phyloP scores from a whole-genome alignment of 2,113 vertebrate species.

The Passerina amoena region DNA sequence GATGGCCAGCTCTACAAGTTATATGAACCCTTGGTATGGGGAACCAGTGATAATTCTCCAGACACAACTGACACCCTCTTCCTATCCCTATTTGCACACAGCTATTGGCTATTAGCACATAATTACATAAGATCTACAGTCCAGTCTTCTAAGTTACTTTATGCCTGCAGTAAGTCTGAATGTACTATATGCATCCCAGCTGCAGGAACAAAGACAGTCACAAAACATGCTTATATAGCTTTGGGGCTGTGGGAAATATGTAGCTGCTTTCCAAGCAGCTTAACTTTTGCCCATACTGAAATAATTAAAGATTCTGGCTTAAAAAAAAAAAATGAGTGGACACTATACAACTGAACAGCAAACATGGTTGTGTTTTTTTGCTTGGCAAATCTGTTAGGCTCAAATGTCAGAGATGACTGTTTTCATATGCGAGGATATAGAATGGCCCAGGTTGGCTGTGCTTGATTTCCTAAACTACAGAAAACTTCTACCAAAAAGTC shows the following conservation, averaged over 20 bases:
- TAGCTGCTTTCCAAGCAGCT: background rate
- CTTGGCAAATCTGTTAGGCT: background rate
- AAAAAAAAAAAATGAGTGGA: background rate
- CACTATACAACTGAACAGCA: background rate
- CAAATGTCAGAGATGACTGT: background rate
- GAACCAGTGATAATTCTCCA: background rate
- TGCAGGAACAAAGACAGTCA: background rate
- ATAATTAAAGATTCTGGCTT: conserved; percentile 4
- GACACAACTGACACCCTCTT: background rate
- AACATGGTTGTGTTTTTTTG: background rate
- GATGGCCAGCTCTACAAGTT: background rate
- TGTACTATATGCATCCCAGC: background rate
- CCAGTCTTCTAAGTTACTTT: background rate
- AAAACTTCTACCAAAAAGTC: background rate
- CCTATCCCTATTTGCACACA: background rate
- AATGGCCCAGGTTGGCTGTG: background rate
- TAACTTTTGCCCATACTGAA: conserved; percentile 3
- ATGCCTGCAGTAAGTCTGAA: background rate
- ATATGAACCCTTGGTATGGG: background rate
- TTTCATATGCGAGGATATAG: background rate
- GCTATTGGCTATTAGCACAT: background rate
- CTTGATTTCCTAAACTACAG: background rate
- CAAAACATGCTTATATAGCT: background rate
- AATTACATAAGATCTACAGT: background rate
- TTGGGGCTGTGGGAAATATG: background rate